Base-by-base conservation (phyloP, 2,113 vertebrate species). In the Passer domesticus region DNA sequence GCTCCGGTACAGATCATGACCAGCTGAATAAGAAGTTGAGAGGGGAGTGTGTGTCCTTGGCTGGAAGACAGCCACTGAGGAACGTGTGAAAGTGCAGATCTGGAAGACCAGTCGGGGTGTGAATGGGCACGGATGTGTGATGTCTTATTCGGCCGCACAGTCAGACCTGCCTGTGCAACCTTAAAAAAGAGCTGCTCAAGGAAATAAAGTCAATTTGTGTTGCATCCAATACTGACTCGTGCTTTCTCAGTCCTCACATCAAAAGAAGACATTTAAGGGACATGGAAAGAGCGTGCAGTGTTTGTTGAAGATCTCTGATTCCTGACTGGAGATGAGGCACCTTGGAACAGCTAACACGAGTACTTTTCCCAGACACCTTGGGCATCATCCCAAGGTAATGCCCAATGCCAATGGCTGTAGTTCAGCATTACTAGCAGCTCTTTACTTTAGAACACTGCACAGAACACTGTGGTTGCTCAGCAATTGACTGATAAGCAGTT, bases 21-120 rank as follows among this genome's bases (percentile, higher is more conserved):
- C 17, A 68, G 25, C 53, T 68, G 63, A 68, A 31, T 59, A 33
- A 68, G 33, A 60, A 27, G 27, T 27, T 60, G 9, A 18, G 46
- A 68, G 33, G 37, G 31, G 21, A 86, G 31, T 35, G 31, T 56
- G 44, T 52, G 44, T 68, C 31, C 62, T 43, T 59, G 44, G 31
- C 62, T 86, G 31, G 37, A 76, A 76, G 83, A 37, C 25, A 7
- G 4, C 31, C 21, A 35, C 44, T 37, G 27, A 52, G 62, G 62
- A 50, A 31, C 37, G 31, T 31, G 11, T 35, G 31, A 11, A 67
- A 0, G 0, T 43, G 83, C 5, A 2, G 13, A 58, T 56, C 5
- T 86, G 37, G 44, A 67, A 67, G 44, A 50, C 3, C 21, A 59
- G 53, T 15, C 0, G 0, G 24, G 1, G 0, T 52, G 53, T 44